A percentile compares a stretch with the other conserved stretches of the same genome.
Conservation (phyloP, 2,888 invertebrate genomes). For the Isotomurus palustris region DNA sequence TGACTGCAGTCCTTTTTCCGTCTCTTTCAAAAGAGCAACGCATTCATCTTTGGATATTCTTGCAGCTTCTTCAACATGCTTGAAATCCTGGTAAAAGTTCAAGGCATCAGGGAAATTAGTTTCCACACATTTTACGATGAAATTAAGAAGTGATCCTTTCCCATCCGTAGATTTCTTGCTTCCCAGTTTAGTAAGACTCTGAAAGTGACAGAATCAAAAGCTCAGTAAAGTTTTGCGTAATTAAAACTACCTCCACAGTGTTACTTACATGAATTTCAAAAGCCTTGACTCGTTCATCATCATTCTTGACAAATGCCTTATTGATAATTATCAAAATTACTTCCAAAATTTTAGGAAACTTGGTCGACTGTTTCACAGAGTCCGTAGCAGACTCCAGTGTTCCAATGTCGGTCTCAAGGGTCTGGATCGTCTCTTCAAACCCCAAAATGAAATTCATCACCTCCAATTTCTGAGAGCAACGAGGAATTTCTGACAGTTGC, state of each 20-base stretch:
- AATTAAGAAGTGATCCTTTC: slow-evolving; percentile 14
- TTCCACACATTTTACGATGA: slow-evolving; percentile 18
- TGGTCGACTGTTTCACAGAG: slow-evolving; percentile 6
- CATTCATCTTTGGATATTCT: slow-evolving; percentile 16
- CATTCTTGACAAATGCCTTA: slow-evolving; percentile 3
- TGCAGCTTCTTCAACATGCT: slow-evolving; percentile 9
- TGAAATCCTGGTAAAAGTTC: slow-evolving; percentile 19
- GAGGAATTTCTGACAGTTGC: slow-evolving; percentile 9
- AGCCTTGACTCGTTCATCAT: slow-evolving; percentile 11
- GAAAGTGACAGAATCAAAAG: not conserved
- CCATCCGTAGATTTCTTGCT: slow-evolving; percentile 15
- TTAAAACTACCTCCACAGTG: too few species aligned
- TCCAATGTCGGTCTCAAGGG: not conserved
- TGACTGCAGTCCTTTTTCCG: not conserved
- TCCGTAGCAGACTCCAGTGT: slow-evolving; percentile 6
- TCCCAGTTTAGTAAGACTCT: slow-evolving; percentile 15
- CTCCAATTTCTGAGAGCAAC: slow-evolving; percentile 5
- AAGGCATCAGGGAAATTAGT: not conserved
- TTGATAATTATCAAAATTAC: slow-evolving; percentile 14
- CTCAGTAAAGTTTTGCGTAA: not conserved
- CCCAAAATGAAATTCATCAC: slow-evolving; percentile 12
- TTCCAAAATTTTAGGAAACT: slow-evolving; percentile 15
- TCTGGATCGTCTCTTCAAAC: slow-evolving; percentile 6
- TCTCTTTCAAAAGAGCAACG: not conserved
- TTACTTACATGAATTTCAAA: slow-evolving; percentile 24